Percentiles rank a stretch among this genome's conserved stretches.
These are phyloP conservation scores for Hypotaenidia philippensis DNA, from an alignment of 2,797 vertebrate species.

Conservation along the genomic window DNA sequence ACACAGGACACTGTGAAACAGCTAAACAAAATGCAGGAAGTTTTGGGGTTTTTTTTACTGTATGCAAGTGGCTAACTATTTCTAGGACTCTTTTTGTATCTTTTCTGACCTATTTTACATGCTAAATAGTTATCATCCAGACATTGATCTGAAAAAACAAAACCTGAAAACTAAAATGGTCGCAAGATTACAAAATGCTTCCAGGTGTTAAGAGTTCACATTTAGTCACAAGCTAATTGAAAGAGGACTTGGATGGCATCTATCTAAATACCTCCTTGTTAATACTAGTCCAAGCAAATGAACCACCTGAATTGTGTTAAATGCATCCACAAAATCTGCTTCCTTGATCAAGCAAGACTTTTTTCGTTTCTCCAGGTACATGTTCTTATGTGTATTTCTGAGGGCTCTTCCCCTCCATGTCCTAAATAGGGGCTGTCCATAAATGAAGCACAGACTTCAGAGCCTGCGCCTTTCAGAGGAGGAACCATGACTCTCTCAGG, in stretches of 20 bases:
- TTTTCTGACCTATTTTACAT: not conserved
- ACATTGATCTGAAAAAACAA: not conserved
- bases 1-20: not conserved
- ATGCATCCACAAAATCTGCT: slow-evolving; percentile 10
- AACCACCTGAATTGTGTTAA: slow-evolving; percentile 4
- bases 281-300: not conserved
- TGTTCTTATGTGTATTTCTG: not conserved
- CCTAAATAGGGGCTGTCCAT: not conserved
- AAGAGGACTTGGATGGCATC: not conserved
- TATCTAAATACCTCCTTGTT: not conserved
- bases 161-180: not conserved
- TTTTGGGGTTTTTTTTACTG: not conserved
- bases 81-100: not conserved
- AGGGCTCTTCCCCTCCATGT: not conserved
- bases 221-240: not conserved
- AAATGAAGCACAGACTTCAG: not conserved
- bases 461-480: not conserved
- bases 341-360: not conserved
- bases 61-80: not conserved
- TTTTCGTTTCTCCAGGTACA: not conserved
- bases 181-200: not conserved
- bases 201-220: not conserved
- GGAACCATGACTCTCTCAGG: not conserved
- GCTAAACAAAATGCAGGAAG: not conserved
- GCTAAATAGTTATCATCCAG: not conserved